Base-by-base conservation (phyloP, 2,113 vertebrate genomes). In the Eolophus roseicapilla region DNA sequence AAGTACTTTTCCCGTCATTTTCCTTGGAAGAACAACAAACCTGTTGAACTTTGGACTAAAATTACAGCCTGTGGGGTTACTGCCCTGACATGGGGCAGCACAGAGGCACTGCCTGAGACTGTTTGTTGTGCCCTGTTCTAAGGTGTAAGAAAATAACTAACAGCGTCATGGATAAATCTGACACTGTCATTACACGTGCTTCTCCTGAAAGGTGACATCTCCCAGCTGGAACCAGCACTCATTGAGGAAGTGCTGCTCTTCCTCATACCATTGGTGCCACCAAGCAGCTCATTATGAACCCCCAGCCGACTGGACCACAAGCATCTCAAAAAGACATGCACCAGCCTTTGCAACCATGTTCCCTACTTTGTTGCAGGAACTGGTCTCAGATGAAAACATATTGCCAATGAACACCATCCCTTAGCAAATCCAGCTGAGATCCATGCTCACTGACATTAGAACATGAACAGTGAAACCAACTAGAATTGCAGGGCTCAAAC, bases 381-480 rank as follows among this genome's bases (percentile, higher is more conserved):
- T 10, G 28, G 20, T 53, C 17, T 78, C 60, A 39, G 43, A 68
- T 18, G 39, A 52, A 37, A 25, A 43, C 73, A n/a, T 43, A 59
- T 43, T 77, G 46, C 35, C 31, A 29, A 67, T 6, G 74, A 68
- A 78, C 10, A 11, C 10, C 35, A 78, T 12, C 47, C 59, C 20
- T 49, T 13, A n/a, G 33, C 43, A 85, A 88, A 68, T 14, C 27
- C 75, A 74, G 53, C n/a, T 24, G 53, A 82, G 53, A 68, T 21
- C 29, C 43, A 28, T 1, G 23, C 75, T 68, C 4, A 6, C 7
- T 6, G 20, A 50, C 1, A 0, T 31, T 2, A 41, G 33, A 27
- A 37, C 46, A 67, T 9, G 14, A 91, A 21, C 35, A 47, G 53
- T 13, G 6, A 47, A 91, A 37, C 23, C 43, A 70, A 27, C 21